Evolutionary conservation across 2,113 vertebrate species (phyloP), one percentile per base, ranked within the genome.

Genomic region (Sisor rabdophorus): DNA sequence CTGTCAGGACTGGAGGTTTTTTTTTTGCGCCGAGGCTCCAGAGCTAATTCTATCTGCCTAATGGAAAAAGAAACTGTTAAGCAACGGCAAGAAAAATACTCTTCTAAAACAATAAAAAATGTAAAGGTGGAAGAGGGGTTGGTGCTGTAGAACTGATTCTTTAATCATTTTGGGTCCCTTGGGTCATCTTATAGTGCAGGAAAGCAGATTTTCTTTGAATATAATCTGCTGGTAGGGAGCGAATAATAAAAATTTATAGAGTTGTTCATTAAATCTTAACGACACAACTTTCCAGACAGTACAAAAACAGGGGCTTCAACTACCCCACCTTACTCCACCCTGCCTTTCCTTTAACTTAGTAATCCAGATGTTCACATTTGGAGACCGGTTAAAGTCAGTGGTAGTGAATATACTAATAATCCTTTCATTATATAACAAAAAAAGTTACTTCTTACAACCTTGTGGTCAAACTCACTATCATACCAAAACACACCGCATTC

Each of bases 201-300:
- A 81, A 85, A 78, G 68, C 60, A 30, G 59, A 80, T 75, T 81
- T 84, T 84, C 80, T 81, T 75, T 78, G 80, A 72, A 68, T 80
- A 71, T 86, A 79, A 86, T 81, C 82, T 84, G 80, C 80, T 48
- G 58, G 77, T 60, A 81, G 72, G 76, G 75, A 79, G 69, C 70
- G 65, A 20, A 73, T 81, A 71, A 79, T 82, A 78, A 84, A 85
- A 84, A 85, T 84, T 75, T 71, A 86, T 82, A 70, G 85, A 68
- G 68, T 59, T 80, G 75, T 83, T 86, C 81, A 82, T 86, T 82
- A 84, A 83, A 85, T 84, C 79, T 80, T 85, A 81, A 82, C 56
- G 63, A 77, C 12, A 47, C 26, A n/a, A 67, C 82, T 73, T 79
- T 68, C 67, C 32, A 77, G 77, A 83, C 69, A 61, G 76, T 82